Percentiles rank a stretch among this genome's conserved stretches.
phyloP scores from a whole-genome alignment of 2,888 invertebrate genomes.

The Leistus spinibarbis region DNA sequence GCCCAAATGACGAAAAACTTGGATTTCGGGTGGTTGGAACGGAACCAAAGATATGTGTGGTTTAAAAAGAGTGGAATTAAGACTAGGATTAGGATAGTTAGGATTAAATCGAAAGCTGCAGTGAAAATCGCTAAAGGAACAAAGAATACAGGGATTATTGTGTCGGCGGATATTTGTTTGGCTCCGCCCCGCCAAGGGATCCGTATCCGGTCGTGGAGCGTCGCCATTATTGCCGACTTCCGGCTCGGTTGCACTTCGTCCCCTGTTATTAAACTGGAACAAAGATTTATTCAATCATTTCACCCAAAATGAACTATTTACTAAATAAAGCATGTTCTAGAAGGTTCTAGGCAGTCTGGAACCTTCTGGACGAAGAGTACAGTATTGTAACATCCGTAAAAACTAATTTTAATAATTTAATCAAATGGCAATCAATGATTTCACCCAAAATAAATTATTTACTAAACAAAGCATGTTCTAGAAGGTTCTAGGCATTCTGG shows the following conservation, averaged over 20 bases:
- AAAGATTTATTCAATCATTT: not conserved
- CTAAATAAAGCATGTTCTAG: no score
- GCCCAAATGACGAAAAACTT: slow-evolving; percentile 81
- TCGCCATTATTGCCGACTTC: slow-evolving; percentile 55
- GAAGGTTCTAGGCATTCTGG: no score
- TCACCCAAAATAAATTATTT: no score
- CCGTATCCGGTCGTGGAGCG: slow-evolving; percentile 62
- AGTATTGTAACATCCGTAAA: no score
- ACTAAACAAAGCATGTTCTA: no score
- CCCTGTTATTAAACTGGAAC: slow-evolving; percentile 56
- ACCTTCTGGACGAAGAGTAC: no score
- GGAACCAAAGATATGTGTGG: slow-evolving; percentile 26
- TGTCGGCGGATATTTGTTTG: slow-evolving; percentile 60
- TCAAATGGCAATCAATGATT: no score
- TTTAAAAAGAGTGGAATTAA: slow-evolving; percentile 19
- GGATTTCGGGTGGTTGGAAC: slow-evolving; percentile 58
- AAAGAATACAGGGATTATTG: slow-evolving; percentile 59
- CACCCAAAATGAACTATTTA: not conserved
- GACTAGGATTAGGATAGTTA: slow-evolving; percentile 45
- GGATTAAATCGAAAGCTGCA: slow-evolving; percentile 58
- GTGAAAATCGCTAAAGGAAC: slow-evolving; percentile 57
- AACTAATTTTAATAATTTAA: no score
- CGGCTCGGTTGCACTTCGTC: slow-evolving; percentile 50
- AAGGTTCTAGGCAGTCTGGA: no score
- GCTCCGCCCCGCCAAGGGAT: slow-evolving; percentile 67